These are phyloP conservation scores for Picus viridis DNA, from an alignment of 2,797 vertebrate genomes.

Conservation along the genomic window DNA sequence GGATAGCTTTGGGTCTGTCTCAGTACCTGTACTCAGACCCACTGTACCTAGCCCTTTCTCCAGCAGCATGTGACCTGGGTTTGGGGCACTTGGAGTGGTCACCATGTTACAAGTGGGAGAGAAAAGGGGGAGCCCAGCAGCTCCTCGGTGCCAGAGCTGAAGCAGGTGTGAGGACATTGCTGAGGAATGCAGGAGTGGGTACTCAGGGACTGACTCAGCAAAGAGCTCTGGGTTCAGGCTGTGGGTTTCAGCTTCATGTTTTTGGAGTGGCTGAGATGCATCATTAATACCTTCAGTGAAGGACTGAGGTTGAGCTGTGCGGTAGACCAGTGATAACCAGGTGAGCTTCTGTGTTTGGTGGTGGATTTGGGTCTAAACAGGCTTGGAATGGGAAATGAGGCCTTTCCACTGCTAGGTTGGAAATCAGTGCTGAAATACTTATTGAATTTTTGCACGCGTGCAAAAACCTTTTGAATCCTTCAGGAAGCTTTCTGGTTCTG, in stretches of 20 bases:
- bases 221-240: background rate
- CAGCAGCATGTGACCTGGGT: background rate
- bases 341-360: background rate
- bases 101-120: no score
- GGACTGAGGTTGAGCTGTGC: background rate
- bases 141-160: background rate
- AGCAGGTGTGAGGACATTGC: fast-evolving
- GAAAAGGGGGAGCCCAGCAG: background rate
- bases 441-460: background rate
- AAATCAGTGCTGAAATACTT: background rate
- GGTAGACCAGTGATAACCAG: background rate
- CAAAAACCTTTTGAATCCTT: background rate
- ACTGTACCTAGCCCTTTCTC: background rate
- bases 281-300: background rate
- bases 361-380: background rate
- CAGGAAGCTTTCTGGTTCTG: background rate
- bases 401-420: background rate
- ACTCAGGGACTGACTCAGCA: background rate
- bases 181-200: background rate
- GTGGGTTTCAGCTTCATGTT: background rate
- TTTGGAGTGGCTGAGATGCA: background rate
- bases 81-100: background rate
- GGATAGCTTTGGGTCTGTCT: background rate
- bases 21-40: background rate
- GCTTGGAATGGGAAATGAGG: background rate